phyloP scores from a whole-genome alignment of 2,888 invertebrate genomes.

The Rhingia campestris region DNA sequence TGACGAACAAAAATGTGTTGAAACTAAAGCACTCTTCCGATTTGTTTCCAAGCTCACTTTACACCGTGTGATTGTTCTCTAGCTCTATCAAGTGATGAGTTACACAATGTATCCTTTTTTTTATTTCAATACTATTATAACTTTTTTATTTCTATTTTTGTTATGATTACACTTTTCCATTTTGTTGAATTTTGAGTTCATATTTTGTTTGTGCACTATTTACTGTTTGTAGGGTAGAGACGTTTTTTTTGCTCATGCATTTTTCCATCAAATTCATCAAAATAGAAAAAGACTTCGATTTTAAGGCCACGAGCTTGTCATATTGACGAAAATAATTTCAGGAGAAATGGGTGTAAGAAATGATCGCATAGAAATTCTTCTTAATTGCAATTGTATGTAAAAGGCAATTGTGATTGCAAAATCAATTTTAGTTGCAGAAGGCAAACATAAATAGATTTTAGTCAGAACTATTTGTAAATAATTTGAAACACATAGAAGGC shows the following conservation, averaged over 20 bases:
- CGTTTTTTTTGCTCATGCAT: conserved; percentile 24
- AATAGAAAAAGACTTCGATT: not conserved
- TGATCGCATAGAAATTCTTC: not conserved
- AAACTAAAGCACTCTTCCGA: conserved; percentile 40
- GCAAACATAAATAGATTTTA: no score
- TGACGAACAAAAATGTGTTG: conserved; percentile 21
- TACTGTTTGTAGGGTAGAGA: conserved; percentile 12
- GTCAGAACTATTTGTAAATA: no score
- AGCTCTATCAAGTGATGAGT: conserved; percentile 46
- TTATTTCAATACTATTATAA: conserved; percentile 14
- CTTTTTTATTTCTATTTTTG: conserved; percentile 21
- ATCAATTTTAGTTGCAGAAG: no score
- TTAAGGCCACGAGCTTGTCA: not conserved
- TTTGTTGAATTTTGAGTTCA: conserved; percentile 77
- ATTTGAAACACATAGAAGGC: no score
- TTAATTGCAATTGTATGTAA: not conserved
- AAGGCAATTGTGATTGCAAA: no score
- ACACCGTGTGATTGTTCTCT: conserved; percentile 30
- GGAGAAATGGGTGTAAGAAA: not conserved
- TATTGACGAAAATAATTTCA: not conserved
- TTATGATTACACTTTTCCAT: conserved; percentile 24
- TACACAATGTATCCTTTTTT: conserved; percentile 29
- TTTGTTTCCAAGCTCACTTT: conserved; percentile 28
- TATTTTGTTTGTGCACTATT: conserved; percentile 38
- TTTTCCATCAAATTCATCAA: not conserved